A percentile compares a stretch with the other conserved stretches of the same genome.
phyloP scores from a whole-genome alignment of 2,113 vertebrate genomes.

The Pseudorasbora parva region DNA sequence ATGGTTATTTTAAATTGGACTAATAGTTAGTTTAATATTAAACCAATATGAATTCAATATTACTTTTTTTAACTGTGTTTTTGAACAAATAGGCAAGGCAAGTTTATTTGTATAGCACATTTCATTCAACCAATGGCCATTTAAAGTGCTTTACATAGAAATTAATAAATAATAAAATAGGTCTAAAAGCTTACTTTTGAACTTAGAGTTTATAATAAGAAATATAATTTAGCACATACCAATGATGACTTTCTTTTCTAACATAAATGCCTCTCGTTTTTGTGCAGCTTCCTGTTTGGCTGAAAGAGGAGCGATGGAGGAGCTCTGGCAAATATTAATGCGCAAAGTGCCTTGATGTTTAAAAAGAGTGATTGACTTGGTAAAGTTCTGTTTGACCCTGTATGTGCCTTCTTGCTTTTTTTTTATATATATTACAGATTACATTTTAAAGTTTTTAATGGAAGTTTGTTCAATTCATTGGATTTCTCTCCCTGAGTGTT shows the following conservation, averaged over 20 bases:
- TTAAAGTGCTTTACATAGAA: too few relatives aligned
- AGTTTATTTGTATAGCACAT: too few relatives aligned
- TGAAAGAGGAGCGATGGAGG: slow-evolving; percentile 67
- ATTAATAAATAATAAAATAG: too few relatives aligned
- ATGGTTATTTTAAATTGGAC: not conserved
- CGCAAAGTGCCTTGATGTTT: slow-evolving; percentile 54
- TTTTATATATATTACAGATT: slow-evolving; percentile 17
- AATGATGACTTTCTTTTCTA: not conserved
- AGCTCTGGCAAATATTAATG: slow-evolving; percentile 47
- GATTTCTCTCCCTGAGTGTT: not conserved
- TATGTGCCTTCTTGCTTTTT: slow-evolving; percentile 14
- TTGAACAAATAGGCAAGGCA: not conserved
- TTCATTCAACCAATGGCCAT: too few relatives aligned
- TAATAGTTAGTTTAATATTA: not conserved
- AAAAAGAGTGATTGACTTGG: slow-evolving; percentile 23
- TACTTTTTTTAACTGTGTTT: not conserved
- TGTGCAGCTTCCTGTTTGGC: slow-evolving; percentile 91
- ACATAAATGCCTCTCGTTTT: slow-evolving; percentile 37
- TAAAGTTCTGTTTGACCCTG: slow-evolving; percentile 9
- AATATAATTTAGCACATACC: not conserved
- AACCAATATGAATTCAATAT: not conserved
- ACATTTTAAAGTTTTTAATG: slow-evolving; percentile 3
- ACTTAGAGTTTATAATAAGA: too few relatives aligned
- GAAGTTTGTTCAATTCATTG: not conserved
- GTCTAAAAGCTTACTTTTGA: not conserved